Base-by-base conservation (phyloP, 2,797 vertebrate species). In the Oreortyx pictus region DNA sequence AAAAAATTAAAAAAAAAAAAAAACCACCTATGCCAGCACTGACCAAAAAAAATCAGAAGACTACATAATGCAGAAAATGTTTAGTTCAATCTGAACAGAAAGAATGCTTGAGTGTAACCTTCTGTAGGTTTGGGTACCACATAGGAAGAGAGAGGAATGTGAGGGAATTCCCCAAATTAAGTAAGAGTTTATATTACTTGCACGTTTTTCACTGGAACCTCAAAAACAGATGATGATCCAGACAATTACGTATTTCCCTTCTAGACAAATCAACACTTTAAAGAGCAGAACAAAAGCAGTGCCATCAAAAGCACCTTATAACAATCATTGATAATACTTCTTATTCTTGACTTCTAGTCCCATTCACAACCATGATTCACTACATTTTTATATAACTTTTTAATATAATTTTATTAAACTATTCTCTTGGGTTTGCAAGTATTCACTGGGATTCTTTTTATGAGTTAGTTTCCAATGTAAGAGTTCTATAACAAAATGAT, bases 401-500 rank as follows among this genome's bases (percentile, higher is more conserved):
- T 27, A 50, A 19, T 56, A 9, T 16, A n/a, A 31, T 31, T 54
- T 19, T n/a, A 31, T n/a, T 13, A 57, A 50, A 31, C 35, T 31
- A 35, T n/a, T 74, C 6, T 74, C 33, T 33, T 43, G 47, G 12
- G 18, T 70, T 56, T n/a, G 22, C 52, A 80, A 71, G 35, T 60
- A 62, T 50, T 75, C 11, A 29, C 4, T 44, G 54, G 18, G 19
- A 20, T 6, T 11, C 10, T 11, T 64, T 9, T 44, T 35, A 35
- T 0, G 0, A 11, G 8, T 37, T 70, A 61, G 25, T 18, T 13
- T 33, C 57, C n/a, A 25, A 5, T 47, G 6, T 37, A 0, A 41
- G 82, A 37, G 9, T 43, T 65, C 56, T 68, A 62, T 60, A 79
- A 56, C 8, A 88, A 88, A 84, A 82, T 33, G 11, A 33, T 18